Base-by-base conservation (phyloP, 2,113 vertebrate genomes). In the Chiloscyllium plagiosum region DNA sequence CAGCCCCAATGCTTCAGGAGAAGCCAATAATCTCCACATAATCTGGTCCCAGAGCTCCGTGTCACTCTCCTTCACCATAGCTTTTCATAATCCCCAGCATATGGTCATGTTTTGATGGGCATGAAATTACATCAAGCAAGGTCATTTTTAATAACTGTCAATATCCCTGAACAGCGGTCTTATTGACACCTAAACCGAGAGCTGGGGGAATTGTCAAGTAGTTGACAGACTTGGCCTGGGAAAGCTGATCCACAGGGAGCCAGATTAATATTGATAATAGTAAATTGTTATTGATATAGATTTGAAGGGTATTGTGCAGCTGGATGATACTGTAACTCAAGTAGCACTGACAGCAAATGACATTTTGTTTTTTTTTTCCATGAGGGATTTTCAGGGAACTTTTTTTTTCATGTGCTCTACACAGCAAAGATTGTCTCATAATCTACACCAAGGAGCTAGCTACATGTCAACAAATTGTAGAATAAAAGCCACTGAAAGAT, bases 271-370 rank as follows among this genome's bases (percentile, higher is more conserved):
- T 99, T 98, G 98, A 98, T 99, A 99, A 98, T 97, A 98, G 98
- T 98, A 99, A 99, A 99, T 98, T 98, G 98, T 98, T 99, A 99
- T 99, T 98, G 98, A 99, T 98, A 99, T 98, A 97, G 98, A 98
- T 98, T 98, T 98, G 98, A 99, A 98, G 97, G 97, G 98, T 96
- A 97, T 97, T 96, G 97, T 97, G 97, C 98, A 97, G 98, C 97
- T 97, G 98, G 97, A 98, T 98, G 98, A 98, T 97, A 98, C 97
- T 98, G 97, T 97, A 97, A 96, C 96, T 97, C 97, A 97, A 96
- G 97, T 96, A 89, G 97, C 97, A 97, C 96, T 97, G 96, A 97
- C 96, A 96, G 97, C 97, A 97, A 97, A 95, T 96, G 96, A 97
- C 96, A 61, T 61, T 97, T 96, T 97, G 96, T 98, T 97, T 97